A percentile compares a stretch with the other conserved stretches of the same genome.
phyloP scores from a whole-genome alignment of 2,113 vertebrate genomes.

The Formicarius rufipectus region DNA sequence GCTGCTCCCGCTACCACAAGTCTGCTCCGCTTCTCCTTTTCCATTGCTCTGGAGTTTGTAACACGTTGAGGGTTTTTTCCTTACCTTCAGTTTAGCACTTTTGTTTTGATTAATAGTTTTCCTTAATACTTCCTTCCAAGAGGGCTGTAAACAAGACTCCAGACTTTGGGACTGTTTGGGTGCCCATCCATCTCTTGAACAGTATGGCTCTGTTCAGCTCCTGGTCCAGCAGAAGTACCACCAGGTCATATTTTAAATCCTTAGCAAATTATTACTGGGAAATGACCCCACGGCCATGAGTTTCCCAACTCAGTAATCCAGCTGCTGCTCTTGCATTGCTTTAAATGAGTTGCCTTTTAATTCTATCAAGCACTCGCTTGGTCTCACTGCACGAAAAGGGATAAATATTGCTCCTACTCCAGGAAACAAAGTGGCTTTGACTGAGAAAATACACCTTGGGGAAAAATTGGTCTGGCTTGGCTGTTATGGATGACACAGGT shows the following conservation, averaged over 20 bases:
- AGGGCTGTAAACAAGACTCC: background rate
- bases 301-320: conserved; percentile 54
- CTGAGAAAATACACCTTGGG: background rate
- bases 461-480: background rate
- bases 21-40: background rate
- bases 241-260: background rate
- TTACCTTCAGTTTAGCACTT: background rate
- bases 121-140: background rate
- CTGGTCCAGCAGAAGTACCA: background rate
- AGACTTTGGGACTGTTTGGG: rapidly evolving
- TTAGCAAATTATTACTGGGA: background rate
- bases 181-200: background rate
- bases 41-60: background rate
- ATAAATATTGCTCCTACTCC: conserved; percentile 28
- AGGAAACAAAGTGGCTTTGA: background rate
- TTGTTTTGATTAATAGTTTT: background rate
- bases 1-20: background rate
- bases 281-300: background rate
- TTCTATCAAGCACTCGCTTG: background rate
- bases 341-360: conserved; percentile 59
- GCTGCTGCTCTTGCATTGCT: conserved; percentile 31
- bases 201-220: background rate
- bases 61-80: background rate
- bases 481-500: background rate
- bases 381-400: background rate